Percentiles rank a stretch among this genome's conserved stretches.
These are phyloP conservation scores for Chlorospingus semifuscus DNA, from an alignment of 2,797 vertebrate species.

Conservation along the genomic window DNA sequence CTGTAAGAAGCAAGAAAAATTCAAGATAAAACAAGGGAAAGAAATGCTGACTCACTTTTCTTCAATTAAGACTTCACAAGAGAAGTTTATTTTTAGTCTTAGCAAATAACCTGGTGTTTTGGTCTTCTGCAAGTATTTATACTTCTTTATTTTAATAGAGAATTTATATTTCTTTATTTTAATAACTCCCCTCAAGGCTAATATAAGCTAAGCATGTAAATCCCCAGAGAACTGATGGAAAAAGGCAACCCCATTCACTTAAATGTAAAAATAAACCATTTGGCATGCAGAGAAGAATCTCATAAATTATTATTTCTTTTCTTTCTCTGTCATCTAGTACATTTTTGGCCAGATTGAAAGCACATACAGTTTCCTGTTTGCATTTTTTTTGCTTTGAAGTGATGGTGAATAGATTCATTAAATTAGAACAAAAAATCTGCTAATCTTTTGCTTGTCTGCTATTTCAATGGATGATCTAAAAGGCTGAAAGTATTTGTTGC, in stretches of 20 bases:
- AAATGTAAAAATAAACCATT: slow-evolving; percentile 40
- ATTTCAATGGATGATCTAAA: slow-evolving; percentile 2
- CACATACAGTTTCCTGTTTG: background rate
- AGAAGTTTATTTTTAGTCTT: slow-evolving; percentile 23
- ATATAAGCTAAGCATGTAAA: background rate
- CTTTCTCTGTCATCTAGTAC: background rate
- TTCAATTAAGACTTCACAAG: background rate
- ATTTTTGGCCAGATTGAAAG: slow-evolving; percentile 30
- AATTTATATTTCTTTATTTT: slow-evolving; percentile 27
- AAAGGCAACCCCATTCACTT: background rate
- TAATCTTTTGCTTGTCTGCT: slow-evolving; percentile 24
- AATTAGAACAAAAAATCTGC: slow-evolving; percentile 15
- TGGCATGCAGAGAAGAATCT: background rate
- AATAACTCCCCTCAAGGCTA: background rate
- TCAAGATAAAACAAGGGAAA: background rate
- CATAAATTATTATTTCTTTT: background rate
- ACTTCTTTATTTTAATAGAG: slow-evolving; percentile 5
- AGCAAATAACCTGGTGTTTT: background rate
- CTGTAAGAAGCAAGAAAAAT: background rate
- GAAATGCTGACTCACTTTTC: background rate
- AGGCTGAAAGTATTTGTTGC: background rate
- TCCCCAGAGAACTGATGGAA: background rate
- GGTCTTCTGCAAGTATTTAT: slow-evolving; percentile 23
- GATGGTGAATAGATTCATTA: slow-evolving; percentile 29
- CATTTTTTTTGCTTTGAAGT: background rate